phyloP scores from a whole-genome alignment of 2,888 invertebrate genomes.

The Acanthosepion lycidas region DNA sequence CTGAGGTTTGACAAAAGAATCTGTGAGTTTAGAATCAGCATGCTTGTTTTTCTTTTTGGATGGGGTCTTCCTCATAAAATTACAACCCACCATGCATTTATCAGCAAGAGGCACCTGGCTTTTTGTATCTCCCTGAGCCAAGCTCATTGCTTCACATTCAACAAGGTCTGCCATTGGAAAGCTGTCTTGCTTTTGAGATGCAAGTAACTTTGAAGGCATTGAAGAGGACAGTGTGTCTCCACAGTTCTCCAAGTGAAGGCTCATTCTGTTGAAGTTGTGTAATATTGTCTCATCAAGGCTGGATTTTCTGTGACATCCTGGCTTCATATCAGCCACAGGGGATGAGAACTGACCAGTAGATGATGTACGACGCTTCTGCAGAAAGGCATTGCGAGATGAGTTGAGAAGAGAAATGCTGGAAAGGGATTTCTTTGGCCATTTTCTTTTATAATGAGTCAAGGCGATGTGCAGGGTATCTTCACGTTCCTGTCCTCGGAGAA shows the following conservation, averaged over 20 bases:
- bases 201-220: not conserved
- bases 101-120: not conserved
- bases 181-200: not conserved
- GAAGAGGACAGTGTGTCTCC: not conserved
- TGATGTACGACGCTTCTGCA: conserved; percentile 58
- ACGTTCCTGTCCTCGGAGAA: conserved; percentile 70
- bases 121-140: not conserved
- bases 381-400: conserved; percentile 56
- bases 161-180: not conserved
- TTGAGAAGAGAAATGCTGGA: conserved; percentile 56
- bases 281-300: conserved; percentile 49
- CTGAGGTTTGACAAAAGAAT: not conserved
- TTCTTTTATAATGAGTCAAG: conserved; percentile 63
- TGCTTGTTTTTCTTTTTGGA: not conserved
- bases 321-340: conserved; percentile 62
- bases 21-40: not conserved
- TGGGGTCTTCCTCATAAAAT: not conserved
- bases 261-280: not conserved
- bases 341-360: conserved; percentile 58
- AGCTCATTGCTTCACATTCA: not conserved
- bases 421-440: not conserved
- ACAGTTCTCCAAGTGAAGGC: not conserved
- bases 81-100: not conserved
- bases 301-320: conserved; percentile 65
- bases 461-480: conserved; percentile 72